These are phyloP conservation scores for Lagenorhynchus albirostris DNA, from an alignment of 2,113 vertebrate species.

Conservation along the genomic window DNA sequence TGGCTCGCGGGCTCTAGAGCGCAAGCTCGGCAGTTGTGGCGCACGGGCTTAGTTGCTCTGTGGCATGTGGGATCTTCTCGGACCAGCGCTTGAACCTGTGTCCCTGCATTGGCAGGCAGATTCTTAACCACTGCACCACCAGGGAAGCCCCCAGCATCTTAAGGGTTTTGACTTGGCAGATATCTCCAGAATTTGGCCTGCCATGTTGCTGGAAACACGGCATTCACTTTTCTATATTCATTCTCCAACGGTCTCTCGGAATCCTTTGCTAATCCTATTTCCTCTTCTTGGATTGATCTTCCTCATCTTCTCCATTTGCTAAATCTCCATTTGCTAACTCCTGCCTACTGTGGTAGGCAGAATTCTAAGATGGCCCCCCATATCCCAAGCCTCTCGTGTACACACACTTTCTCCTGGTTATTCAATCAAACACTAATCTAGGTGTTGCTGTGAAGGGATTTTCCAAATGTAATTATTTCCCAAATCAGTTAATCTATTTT, in stretches of 20 bases:
- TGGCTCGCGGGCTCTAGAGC: too few relatives aligned
- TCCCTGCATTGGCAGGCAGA: too few relatives aligned
- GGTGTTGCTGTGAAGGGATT: background rate
- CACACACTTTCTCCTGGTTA: background rate
- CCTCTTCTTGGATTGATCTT: background rate
- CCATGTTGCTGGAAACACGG: background rate
- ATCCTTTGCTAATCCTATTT: background rate
- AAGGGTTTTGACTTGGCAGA: background rate
- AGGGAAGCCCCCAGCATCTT: background rate
- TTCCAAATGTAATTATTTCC: background rate
- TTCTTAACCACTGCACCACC: too few relatives aligned
- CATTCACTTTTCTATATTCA: background rate
- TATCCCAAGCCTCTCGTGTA: background rate
- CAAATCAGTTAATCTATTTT: background rate
- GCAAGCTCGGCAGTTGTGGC: too few relatives aligned
- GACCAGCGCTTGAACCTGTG: too few relatives aligned
- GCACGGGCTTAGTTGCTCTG: too few relatives aligned
- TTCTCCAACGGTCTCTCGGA: background rate
- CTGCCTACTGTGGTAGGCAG: background rate
- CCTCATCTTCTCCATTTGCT: background rate
- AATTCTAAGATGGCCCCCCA: background rate
- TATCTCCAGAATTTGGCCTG: background rate
- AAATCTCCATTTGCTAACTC: background rate
- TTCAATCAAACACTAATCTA: background rate
- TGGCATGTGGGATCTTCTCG: too few relatives aligned